Evolutionary conservation across 2,888 invertebrate species (phyloP).

Genomic region (Fabriciana adippe): DNA sequence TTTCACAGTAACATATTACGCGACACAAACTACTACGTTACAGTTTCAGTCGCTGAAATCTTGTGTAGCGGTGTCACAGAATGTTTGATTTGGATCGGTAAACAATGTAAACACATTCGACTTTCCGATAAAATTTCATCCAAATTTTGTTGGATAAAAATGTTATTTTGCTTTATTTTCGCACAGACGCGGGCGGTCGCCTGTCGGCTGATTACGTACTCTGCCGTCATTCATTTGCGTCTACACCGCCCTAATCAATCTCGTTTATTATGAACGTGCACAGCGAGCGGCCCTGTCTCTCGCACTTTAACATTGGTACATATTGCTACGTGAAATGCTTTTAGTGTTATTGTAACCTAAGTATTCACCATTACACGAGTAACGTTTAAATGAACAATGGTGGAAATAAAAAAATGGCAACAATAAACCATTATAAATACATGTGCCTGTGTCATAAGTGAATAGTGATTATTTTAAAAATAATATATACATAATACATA

Average conservation of each 20-base stretch:
- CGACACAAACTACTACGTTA: background rate
- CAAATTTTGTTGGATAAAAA: conserved; percentile 48
- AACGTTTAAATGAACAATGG: too few species aligned
- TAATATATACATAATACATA: too few species aligned
- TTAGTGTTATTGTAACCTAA: conserved; percentile 46
- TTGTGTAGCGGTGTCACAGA: conserved; percentile 24
- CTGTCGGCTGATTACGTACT: conserved; percentile 70
- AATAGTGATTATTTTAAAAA: too few species aligned
- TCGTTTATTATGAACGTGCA: conserved; percentile 78
- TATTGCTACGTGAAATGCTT: conserved; percentile 64
- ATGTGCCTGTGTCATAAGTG: too few species aligned
- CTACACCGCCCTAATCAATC: conserved; percentile 75
- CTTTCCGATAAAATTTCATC: conserved; percentile 23
- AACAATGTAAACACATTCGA: conserved; percentile 26
- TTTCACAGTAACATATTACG: background rate
- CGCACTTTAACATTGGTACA: conserved; percentile 71
- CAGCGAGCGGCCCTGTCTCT: conserved; percentile 56
- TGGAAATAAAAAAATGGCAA: too few species aligned
- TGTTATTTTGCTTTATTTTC: conserved; percentile 68
- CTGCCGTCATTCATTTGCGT: conserved; percentile 75
- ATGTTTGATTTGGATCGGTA: conserved; percentile 23
- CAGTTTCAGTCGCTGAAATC: conserved; percentile 4
- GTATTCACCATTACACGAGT: too few species aligned
- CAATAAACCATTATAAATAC: too few species aligned
- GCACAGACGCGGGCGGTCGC: conserved; percentile 63